Conservation (phyloP, 2,113 vertebrate species). For the Cyrtonyx montezumae region DNA sequence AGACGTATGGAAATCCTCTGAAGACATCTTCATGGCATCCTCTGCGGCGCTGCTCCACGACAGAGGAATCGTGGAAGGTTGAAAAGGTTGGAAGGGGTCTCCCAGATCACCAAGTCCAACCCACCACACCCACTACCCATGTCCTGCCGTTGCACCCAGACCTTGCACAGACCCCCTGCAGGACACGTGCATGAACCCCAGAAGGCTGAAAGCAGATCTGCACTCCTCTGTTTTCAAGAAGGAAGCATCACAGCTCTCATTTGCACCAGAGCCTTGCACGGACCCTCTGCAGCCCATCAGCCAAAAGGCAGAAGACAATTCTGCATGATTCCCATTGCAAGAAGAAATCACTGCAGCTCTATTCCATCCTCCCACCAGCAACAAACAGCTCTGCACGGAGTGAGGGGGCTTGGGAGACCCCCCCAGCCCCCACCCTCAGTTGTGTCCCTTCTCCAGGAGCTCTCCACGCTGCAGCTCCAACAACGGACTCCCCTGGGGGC, state of each 20-base stretch:
- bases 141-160: background rate
- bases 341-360: accelerated
- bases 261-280: too few relatives aligned
- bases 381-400: background rate
- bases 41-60: background rate
- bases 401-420: background rate
- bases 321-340: background rate
- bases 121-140: too few relatives aligned
- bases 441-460: background rate
- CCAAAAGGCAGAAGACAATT: background rate
- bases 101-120: too few relatives aligned
- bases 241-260: accelerated
- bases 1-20: accelerated
- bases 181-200: background rate
- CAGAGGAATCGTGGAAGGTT: too few relatives aligned
- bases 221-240: background rate
- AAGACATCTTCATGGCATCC: background rate
- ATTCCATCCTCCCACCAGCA: accelerated
- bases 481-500: accelerated
- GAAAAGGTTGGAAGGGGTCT: too few relatives aligned
- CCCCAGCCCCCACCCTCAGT: background rate
- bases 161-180: accelerated
- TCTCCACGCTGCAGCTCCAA: background rate
- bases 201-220: background rate
- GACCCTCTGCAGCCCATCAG: too few relatives aligned